Conservation (phyloP, 2,888 invertebrate species). For the Polyommatus iphigenia region DNA sequence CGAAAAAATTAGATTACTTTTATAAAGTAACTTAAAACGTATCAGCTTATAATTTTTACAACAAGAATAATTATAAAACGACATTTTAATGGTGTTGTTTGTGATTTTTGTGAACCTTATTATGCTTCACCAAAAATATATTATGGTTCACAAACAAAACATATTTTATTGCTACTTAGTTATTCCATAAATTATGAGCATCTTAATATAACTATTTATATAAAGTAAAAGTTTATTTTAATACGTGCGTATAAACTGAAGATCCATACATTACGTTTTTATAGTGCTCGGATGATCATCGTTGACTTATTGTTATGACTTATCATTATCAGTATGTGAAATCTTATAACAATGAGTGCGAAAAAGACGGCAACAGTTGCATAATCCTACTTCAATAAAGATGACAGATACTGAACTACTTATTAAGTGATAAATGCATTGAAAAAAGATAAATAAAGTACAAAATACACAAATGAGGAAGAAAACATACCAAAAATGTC, state of each 20-base stretch:
- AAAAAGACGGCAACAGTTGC: background rate
- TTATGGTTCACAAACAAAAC: background rate
- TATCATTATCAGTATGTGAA: background rate
- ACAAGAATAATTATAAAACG: too few relatives aligned
- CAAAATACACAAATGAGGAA: conserved; percentile 40
- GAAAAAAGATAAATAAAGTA: conserved; percentile 25
- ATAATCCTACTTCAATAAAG: background rate
- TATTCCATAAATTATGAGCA: background rate
- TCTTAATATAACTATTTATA: background rate
- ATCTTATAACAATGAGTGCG: background rate
- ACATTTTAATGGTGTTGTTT: too few relatives aligned
- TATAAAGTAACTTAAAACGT: too few relatives aligned
- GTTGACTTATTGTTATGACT: conserved; percentile 6
- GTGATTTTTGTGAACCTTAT: too few relatives aligned
- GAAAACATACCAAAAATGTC: conserved; percentile 57
- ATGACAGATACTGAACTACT: background rate
- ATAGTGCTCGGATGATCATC: background rate
- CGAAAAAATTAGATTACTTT: too few relatives aligned
- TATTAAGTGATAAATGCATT: background rate
- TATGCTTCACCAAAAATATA: background rate
- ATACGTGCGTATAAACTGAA: background rate
- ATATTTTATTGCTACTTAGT: background rate
- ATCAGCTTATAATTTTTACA: too few relatives aligned
- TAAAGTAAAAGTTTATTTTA: conserved; percentile 1
- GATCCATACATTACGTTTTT: conserved; percentile 11